Conservation (phyloP, 2,888 invertebrate species). For the Meloe dianella region DNA sequence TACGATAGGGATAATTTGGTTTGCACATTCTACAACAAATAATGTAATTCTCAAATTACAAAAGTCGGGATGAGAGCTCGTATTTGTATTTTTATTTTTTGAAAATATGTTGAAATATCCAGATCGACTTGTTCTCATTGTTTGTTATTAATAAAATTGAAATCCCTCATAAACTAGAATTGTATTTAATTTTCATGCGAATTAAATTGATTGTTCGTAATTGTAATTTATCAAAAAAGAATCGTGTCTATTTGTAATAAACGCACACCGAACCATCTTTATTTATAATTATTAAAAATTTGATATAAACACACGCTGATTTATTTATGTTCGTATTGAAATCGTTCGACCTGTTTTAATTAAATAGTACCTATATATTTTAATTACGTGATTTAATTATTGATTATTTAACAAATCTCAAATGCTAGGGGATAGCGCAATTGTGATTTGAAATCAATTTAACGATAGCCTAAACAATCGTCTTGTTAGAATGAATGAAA, state of each 20-base stretch:
- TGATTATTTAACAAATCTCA: too few relatives aligned
- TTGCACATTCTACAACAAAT: conserved; percentile 36
- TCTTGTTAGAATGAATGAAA: too few relatives aligned
- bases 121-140: not conserved
- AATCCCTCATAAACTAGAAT: not conserved
- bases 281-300: conserved; percentile 36
- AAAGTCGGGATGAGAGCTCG: not conserved
- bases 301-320: conserved; percentile 31
- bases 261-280: conserved; percentile 27
- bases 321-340: conserved; percentile 13
- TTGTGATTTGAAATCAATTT: too few relatives aligned
- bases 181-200: not conserved
- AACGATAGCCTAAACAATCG: too few relatives aligned
- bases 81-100: not conserved
- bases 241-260: conserved; percentile 38
- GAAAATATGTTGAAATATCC: not conserved
- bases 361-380: not conserved
- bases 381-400: not conserved
- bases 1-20: conserved; percentile 34
- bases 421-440: too few relatives aligned
- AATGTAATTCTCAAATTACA: conserved; percentile 34
- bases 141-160: not conserved
- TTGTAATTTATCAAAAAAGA: conserved; percentile 37
- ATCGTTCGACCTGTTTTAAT: not conserved
- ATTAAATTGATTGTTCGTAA: conserved; percentile 28